These are phyloP conservation scores for Apis cerana DNA, from an alignment of 1,140 invertebrate genomes.

Conservation along the genomic window DNA sequence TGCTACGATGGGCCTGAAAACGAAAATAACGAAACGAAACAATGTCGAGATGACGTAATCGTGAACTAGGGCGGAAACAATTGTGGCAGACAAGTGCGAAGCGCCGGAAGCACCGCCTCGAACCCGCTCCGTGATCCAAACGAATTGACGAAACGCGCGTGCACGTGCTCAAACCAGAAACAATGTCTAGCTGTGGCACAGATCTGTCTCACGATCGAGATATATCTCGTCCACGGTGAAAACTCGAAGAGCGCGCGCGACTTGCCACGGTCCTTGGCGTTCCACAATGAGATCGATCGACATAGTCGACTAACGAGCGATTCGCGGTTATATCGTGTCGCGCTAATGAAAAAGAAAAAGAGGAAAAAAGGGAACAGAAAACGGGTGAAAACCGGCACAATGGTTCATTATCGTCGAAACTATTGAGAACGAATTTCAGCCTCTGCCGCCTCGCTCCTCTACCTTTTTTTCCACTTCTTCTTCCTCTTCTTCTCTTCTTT, in stretches of 20 bases:
- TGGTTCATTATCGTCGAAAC: conserved; percentile 30
- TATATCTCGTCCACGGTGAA: conserved; percentile 15
- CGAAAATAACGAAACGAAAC: conserved; percentile 80
- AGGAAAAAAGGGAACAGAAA: neutral
- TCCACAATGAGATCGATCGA: neutral
- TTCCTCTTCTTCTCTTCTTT: neutral
- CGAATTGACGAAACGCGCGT: conserved; percentile 68
- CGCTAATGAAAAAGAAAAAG: too few relatives aligned
- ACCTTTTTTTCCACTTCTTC: too few relatives aligned
- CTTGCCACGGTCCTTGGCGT: neutral
- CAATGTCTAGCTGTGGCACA: conserved; percentile 7
- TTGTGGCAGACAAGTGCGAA: conserved; percentile 80
- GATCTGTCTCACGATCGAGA: conserved; percentile 37
- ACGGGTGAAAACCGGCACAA: conserved; percentile 10
- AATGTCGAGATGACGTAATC: conserved; percentile 79
- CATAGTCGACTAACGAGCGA: neutral
- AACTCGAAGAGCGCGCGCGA: conserved; percentile 25
- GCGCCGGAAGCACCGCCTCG: conserved; percentile 75
- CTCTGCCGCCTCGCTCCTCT: neutral
- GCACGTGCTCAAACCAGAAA: conserved; percentile 37
- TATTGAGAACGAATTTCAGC: conserved; percentile 33
- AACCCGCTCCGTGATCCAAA: conserved; percentile 55
- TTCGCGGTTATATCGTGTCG: conserved; percentile 10
- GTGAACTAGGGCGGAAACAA: conserved; percentile 81
- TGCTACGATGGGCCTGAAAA: conserved; percentile 80